Evolutionary conservation across 2,797 vertebrate genomes (phyloP), one percentile per base, ranked within the genome.

Genomic region (Characodon lateralis): DNA sequence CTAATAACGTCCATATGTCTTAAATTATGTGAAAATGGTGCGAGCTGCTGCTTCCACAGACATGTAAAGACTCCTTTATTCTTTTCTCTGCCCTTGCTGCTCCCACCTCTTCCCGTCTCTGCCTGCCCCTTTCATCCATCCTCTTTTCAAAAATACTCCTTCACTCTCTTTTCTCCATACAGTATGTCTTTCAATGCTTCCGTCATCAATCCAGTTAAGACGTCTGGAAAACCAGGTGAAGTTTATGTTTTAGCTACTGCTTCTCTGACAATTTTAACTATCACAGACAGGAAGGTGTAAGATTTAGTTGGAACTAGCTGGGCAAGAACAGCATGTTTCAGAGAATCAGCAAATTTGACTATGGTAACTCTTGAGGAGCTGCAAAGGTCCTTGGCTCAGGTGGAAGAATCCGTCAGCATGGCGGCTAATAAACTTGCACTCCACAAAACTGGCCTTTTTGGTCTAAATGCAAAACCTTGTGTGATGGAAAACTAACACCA

Each of bases 1-100:
- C 92, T 95, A 95, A 95, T 94, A 93, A 95, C 91, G 89, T 90
- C 95, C 94, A 95, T 95, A 95, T 96, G 95, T 94, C 91, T 93
- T 94, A 94, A 94, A 95, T 95, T 95, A 96, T 94, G 92, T 91
- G 93, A 95, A 95, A 95, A 92, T 93, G 93, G 94, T 95, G 91
- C 81, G 93, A 94, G 94, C 94, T 95, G 93, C 94, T 94, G 92
- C 92, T 95, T 95, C 92, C 92, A 92, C 91, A 89, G 91, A 93
- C 93, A 93, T 95, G 93, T 94, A 94, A 95, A 94, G 91, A 95
- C 92, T 92, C 91, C 90, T 94, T 95, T 94, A 93, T 95, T 94
- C 92, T 93, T 90, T 89, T 82, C 89, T 84, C 85, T 77, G 72
- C 80, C 84, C 83, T 83, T 78, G 74, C 80, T 84, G 77, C 85